Percentiles rank a stretch among this genome's conserved stretches.
These are phyloP conservation scores for Bombus huntii DNA, from an alignment of 1,140 invertebrate species.

Conservation along the genomic window DNA sequence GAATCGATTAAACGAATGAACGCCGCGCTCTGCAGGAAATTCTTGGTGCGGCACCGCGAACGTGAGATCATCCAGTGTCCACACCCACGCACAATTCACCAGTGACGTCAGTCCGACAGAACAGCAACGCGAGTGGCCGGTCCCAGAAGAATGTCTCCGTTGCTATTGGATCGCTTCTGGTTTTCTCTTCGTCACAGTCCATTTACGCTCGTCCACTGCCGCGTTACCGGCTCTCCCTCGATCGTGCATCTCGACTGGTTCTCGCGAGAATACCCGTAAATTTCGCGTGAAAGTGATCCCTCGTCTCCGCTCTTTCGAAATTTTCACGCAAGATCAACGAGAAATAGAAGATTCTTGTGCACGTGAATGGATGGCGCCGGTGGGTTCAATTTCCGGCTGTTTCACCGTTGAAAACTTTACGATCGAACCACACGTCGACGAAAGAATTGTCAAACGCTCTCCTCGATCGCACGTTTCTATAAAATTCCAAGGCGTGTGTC, in stretches of 20 bases:
- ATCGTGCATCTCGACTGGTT: constrained; percentile 20
- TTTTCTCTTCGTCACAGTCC: constrained; percentile 59
- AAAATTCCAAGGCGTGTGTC: too few relatives aligned
- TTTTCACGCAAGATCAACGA: neutral
- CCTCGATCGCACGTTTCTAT: neutral
- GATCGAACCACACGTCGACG: constrained; percentile 21
- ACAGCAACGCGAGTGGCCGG: constrained; percentile 33
- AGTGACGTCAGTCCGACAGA: constrained; percentile 50
- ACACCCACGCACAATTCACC: constrained; percentile 54
- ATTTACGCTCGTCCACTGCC: constrained; percentile 49
- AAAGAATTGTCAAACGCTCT: neutral
- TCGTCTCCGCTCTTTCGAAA: too few relatives aligned
- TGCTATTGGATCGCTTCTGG: constrained; percentile 61
- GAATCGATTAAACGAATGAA: constrained; percentile 8
- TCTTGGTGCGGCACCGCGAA: constrained; percentile 26
- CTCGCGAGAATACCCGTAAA: constrained; percentile 9
- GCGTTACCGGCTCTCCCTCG: constrained; percentile 35
- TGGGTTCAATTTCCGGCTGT: constrained; percentile 15
- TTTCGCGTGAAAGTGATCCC: constrained; percentile 12
- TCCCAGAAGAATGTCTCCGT: constrained; percentile 48
- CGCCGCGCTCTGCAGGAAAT: neutral
- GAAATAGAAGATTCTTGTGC: neutral
- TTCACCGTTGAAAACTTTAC: constrained; percentile 6
- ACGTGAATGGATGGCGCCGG: neutral
- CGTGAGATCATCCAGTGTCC: constrained; percentile 63